phyloP scores from a whole-genome alignment of 2,888 invertebrate species.

The Galerucella nymphaeae region DNA sequence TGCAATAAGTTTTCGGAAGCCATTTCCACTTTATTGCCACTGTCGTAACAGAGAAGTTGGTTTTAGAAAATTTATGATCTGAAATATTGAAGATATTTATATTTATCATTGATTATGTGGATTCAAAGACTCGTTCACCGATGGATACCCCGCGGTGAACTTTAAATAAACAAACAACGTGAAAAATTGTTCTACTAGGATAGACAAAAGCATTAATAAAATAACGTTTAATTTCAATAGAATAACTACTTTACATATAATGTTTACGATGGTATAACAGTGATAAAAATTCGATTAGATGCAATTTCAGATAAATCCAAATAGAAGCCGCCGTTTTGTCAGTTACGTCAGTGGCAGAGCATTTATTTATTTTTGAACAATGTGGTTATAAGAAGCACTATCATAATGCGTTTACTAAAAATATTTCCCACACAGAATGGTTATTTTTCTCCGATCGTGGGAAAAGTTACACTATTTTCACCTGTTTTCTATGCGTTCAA shows the following conservation, averaged over 20 bases:
- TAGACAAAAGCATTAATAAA: slow-evolving; percentile 45
- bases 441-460: too few relatives aligned
- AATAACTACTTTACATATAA: slow-evolving; percentile 49
- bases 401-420: neutral
- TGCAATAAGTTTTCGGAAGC: too few relatives aligned
- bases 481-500: too few relatives aligned
- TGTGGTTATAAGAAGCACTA: neutral
- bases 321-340: slow-evolving; percentile 45
- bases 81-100: neutral
- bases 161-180: slow-evolving; percentile 32
- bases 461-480: too few relatives aligned
- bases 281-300: slow-evolving; percentile 50
- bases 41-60: too few relatives aligned
- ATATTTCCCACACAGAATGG: neutral
- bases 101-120: neutral
- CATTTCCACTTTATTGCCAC: too few relatives aligned
- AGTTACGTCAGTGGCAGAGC: slow-evolving; percentile 24
- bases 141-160: slow-evolving; percentile 34
- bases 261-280: slow-evolving; percentile 44
- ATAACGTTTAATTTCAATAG: slow-evolving; percentile 48
- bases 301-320: slow-evolving; percentile 44
- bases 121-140: slow-evolving; percentile 9
- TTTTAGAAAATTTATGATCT: neutral
- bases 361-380: neutral
- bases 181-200: slow-evolving; percentile 44